phyloP scores from a whole-genome alignment of 2,113 vertebrate species.

The Casuarius casuarius region DNA sequence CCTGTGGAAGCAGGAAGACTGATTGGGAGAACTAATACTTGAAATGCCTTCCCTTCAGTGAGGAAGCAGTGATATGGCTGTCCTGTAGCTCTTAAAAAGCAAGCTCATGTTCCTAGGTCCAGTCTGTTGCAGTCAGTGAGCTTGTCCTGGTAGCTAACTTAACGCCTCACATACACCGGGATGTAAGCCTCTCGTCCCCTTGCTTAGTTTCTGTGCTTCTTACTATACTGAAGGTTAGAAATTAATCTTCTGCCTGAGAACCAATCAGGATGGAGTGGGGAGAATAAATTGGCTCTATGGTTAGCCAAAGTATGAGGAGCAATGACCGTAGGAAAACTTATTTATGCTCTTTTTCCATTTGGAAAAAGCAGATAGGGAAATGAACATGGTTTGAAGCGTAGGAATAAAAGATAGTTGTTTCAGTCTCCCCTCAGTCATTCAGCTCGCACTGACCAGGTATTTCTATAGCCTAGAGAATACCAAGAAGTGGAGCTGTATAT shows the following conservation, averaged over 20 bases:
- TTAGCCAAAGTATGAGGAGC: background rate
- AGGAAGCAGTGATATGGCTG: slow-evolving; percentile 46
- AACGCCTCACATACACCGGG: background rate
- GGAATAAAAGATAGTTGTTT: background rate
- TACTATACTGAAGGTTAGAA: slow-evolving; percentile 20
- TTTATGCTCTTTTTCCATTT: background rate
- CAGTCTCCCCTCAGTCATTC: background rate
- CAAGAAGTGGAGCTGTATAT: background rate
- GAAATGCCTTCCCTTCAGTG: slow-evolving; percentile 48
- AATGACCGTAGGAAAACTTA: background rate
- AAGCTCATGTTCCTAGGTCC: background rate
- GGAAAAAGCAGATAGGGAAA: background rate
- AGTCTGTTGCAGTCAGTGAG: background rate
- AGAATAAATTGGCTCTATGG: background rate
- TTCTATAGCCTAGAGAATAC: background rate
- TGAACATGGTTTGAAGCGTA: background rate
- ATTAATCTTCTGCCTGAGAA: background rate
- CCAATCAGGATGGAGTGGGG: background rate
- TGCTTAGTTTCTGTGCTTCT: slow-evolving; percentile 44
- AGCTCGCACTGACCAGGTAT: slow-evolving; percentile 17
- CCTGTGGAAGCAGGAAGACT: slow-evolving; percentile 40
- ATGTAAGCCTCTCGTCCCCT: background rate
- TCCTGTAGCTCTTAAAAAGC: slow-evolving; percentile 7
- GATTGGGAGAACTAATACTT: background rate
- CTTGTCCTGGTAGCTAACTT: background rate